phyloP scores from a whole-genome alignment of 2,888 invertebrate species.

The Pristionchus maxplancki region DNA sequence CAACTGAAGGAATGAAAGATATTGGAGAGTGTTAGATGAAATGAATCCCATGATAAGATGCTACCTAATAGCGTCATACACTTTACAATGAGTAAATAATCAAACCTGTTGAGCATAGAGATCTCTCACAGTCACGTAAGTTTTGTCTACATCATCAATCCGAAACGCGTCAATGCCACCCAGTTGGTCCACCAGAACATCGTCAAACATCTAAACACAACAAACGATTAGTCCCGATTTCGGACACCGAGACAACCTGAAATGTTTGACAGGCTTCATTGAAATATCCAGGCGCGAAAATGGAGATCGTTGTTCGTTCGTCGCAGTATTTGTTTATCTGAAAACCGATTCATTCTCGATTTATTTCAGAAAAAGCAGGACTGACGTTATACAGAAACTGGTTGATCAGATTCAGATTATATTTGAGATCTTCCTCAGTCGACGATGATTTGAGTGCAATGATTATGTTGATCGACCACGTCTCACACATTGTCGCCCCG shows the following conservation, averaged over 20 bases:
- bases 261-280: background rate
- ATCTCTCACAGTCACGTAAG: background rate
- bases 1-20: background rate
- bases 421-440: background rate
- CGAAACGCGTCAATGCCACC: background rate
- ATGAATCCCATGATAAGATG: no score
- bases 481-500: conserved; percentile 9
- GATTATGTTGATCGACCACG: conserved; percentile 35
- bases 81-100: no score
- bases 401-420: conserved; percentile 16
- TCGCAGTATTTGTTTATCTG: conserved; percentile 51
- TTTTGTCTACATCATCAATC: background rate
- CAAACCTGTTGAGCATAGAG: conserved; percentile 35
- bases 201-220: background rate
- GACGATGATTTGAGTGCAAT: background rate
- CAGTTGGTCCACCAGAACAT: background rate
- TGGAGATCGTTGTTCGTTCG: background rate
- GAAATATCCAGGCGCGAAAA: conserved; percentile 16
- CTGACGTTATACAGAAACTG: background rate
- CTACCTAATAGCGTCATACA: no score
- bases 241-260: background rate
- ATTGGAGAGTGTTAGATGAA: no score
- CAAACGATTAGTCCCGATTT: no score
- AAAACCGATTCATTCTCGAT: background rate
- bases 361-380: background rate